Conservation (phyloP, 1,140 invertebrate genomes). For the Rhopalosiphum maidis region DNA sequence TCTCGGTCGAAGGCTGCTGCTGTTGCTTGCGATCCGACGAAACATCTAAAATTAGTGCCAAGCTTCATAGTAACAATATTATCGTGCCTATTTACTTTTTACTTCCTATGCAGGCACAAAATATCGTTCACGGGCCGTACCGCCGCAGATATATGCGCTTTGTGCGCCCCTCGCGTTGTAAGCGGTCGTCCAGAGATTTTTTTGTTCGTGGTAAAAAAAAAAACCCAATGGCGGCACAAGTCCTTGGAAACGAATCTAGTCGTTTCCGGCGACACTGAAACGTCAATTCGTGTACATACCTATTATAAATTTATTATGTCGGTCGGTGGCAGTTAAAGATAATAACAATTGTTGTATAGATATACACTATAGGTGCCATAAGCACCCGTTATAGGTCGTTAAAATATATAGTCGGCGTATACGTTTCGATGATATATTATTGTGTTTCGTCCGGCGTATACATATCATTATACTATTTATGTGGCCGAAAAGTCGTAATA, state of each 20-base stretch:
- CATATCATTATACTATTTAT: not conserved
- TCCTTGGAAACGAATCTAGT: conserved; percentile 16
- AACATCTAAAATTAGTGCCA: not conserved
- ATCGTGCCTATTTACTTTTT: not conserved
- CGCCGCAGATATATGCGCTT: not conserved
- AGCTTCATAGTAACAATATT: not conserved
- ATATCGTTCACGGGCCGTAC: not conserved
- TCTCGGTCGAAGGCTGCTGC: not conserved
- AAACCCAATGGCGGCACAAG: not conserved
- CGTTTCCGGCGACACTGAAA: conserved; percentile 13
- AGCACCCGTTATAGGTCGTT: not conserved
- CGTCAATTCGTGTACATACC: not conserved
- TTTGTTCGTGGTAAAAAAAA: not conserved
- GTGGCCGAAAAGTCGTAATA: not conserved
- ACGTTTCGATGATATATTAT: not conserved
- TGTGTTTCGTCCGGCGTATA: not conserved
- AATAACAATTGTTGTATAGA: not conserved
- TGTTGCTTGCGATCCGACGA: not conserved
- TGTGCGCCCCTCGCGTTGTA: too few species aligned
- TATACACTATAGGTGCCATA: not conserved
- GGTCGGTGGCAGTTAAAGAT: not conserved
- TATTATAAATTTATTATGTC: not conserved
- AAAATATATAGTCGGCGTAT: not conserved
- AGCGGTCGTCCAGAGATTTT: not conserved
- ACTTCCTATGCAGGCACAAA: not conserved